A percentile compares a stretch with the other conserved stretches of the same genome.
Evolutionary conservation across 2,888 invertebrate genomes (phyloP).

Genomic region (Pachliopta kotzebuea): DNA sequence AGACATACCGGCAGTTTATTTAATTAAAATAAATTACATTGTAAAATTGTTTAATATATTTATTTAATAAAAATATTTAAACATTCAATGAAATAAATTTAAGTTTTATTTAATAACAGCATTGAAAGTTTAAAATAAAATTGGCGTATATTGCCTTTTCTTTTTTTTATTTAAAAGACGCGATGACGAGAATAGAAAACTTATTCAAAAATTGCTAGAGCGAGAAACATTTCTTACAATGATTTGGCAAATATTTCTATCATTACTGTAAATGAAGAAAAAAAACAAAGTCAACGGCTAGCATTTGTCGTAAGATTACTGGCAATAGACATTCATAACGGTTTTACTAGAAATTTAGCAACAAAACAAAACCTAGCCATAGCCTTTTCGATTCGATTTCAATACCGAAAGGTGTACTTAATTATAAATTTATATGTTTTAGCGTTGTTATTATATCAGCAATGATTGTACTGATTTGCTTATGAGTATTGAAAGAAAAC

Average conservation of each 20-base stretch:
- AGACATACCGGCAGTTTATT: too few species aligned
- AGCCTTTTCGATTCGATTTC: slow-evolving; percentile 10
- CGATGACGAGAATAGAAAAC: slow-evolving; percentile 24
- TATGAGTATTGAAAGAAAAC: slow-evolving; percentile 57
- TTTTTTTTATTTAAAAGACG: slow-evolving; percentile 6
- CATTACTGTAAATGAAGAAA: slow-evolving; percentile 16
- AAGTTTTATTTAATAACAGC: too few species aligned
- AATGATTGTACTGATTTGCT: slow-evolving; percentile 46
- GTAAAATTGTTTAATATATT: too few species aligned
- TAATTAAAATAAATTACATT: too few species aligned
- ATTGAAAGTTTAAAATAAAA: background rate
- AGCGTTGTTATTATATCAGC: slow-evolving; percentile 31
- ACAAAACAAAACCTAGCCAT: slow-evolving; percentile 16
- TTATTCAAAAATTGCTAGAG: slow-evolving; percentile 23
- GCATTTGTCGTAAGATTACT: slow-evolving; percentile 12
- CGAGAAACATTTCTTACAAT: slow-evolving; percentile 17
- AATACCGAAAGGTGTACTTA: slow-evolving; percentile 22
- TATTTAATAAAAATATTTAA: background rate
- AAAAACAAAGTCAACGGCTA: slow-evolving; percentile 7
- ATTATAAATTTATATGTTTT: slow-evolving; percentile 29
- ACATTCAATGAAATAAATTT: too few species aligned
- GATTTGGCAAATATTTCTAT: slow-evolving; percentile 24
- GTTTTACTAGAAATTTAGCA: slow-evolving; percentile 17
- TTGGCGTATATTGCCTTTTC: background rate
- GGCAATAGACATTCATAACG: slow-evolving; percentile 21